Conservation (phyloP, 2,797 vertebrate genomes). For the Cossypha niveicapilla region DNA sequence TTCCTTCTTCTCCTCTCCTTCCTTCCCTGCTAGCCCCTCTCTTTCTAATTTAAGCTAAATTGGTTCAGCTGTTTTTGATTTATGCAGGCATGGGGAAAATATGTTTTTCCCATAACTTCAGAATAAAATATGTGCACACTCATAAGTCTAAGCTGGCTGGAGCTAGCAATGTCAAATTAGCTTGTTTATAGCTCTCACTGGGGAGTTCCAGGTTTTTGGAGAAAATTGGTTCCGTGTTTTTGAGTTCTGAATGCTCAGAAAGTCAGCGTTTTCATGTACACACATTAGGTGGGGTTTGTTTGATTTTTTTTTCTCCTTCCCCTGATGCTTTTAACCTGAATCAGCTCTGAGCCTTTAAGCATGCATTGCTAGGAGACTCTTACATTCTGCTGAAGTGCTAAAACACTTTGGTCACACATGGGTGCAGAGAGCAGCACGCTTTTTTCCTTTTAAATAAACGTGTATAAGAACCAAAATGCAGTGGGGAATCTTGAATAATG, state of each 20-base stretch:
- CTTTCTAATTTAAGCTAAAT: constrained; percentile 34
- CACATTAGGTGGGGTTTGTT: neutral
- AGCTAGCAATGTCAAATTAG: constrained; percentile 64
- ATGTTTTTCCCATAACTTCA: constrained; percentile 60
- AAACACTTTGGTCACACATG: constrained; percentile 43
- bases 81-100: constrained; percentile 65
- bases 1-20: neutral
- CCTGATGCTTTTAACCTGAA: constrained; percentile 57
- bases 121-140: constrained; percentile 62
- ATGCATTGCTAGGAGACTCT: constrained; percentile 8
- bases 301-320: neutral
- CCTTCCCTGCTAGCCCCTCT: neutral
- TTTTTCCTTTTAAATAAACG: neutral
- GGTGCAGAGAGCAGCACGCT: neutral
- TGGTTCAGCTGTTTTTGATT: constrained; percentile 60
- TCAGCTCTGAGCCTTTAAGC: constrained; percentile 34
- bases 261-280: constrained; percentile 32
- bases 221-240: constrained; percentile 55
- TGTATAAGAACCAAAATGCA: neutral
- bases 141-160: constrained; percentile 60
- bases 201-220: constrained; percentile 56
- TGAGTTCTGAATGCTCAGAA: constrained; percentile 23
- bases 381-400: neutral
- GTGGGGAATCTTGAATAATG: constrained; percentile 15
- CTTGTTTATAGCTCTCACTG: constrained; percentile 65